Evolutionary conservation across 1,140 invertebrate species (phyloP).

Genomic region (Atta cephalotes): DNA sequence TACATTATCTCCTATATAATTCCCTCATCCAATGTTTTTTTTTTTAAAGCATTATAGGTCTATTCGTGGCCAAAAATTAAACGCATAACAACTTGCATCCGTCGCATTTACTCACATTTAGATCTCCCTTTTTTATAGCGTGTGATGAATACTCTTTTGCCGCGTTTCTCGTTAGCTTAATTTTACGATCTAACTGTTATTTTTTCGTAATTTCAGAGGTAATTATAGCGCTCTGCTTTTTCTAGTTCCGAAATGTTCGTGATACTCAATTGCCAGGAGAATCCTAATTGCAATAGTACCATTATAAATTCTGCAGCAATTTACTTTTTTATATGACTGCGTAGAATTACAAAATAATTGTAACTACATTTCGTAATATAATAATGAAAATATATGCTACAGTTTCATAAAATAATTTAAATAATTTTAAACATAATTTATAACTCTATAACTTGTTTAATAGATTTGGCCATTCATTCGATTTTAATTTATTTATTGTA

Average conservation of each 20-base stretch:
- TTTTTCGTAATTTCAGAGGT: constrained; percentile 78
- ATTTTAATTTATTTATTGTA: constrained; percentile 37
- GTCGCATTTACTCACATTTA: constrained; percentile 74
- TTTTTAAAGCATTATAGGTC: not conserved
- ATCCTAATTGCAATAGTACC: constrained; percentile 26
- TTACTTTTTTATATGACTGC: not conserved
- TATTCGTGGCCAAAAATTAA: constrained; percentile 76
- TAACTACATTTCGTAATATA: not conserved
- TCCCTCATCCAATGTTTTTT: not conserved
- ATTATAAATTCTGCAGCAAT: constrained; percentile 16
- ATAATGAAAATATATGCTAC: not conserved
- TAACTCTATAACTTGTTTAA: not conserved
- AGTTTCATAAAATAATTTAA: not conserved
- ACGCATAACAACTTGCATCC: constrained; percentile 76
- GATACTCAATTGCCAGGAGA: not conserved
- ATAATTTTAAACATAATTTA: not conserved
- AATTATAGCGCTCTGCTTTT: constrained; percentile 68
- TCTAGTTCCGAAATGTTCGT: constrained; percentile 25
- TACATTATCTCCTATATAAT: not conserved
- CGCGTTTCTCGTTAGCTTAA: constrained; percentile 79
- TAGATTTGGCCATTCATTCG: constrained; percentile 2
- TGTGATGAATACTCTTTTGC: constrained; percentile 70
- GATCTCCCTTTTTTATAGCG: constrained; percentile 72
- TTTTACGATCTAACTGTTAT: constrained; percentile 79
- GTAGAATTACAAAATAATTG: not conserved